phyloP scores from a whole-genome alignment of 1,140 invertebrate genomes.

The Neodiprion fabricii region DNA sequence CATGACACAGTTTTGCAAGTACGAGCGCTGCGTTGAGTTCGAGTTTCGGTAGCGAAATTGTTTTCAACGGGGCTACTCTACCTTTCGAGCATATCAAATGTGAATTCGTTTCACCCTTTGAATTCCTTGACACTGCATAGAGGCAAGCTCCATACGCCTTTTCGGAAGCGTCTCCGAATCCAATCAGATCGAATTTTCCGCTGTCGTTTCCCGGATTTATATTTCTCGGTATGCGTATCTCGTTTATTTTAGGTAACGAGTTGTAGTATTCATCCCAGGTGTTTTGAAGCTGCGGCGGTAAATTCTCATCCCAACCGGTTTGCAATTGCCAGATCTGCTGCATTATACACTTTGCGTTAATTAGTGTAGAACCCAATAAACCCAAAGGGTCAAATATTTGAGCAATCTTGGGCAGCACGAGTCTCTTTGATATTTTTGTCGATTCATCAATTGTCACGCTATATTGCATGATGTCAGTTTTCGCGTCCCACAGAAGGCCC shows the following conservation, averaged over 20 bases:
- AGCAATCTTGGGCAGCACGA: slow-evolving; percentile 35
- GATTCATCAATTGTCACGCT: slow-evolving; percentile 19
- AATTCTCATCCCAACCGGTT: slow-evolving; percentile 4
- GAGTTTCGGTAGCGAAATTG: slow-evolving; percentile 55
- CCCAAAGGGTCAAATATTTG: slow-evolving; percentile 37
- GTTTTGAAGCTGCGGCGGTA: background rate
- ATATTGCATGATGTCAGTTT: slow-evolving; percentile 31
- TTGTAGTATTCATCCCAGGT: slow-evolving; percentile 15
- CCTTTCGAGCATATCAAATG: slow-evolving; percentile 45
- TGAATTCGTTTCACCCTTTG: background rate
- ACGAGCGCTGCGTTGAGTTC: slow-evolving; percentile 58
- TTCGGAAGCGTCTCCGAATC: slow-evolving; percentile 37
- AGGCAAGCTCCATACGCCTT: slow-evolving; percentile 36
- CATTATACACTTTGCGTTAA: background rate
- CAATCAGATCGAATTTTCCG: slow-evolving; percentile 31
- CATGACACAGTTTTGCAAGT: slow-evolving; percentile 44
- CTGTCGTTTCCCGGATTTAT: slow-evolving; percentile 9
- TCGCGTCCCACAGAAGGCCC: slow-evolving; percentile 36
- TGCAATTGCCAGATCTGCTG: slow-evolving; percentile 3
- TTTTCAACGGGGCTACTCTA: slow-evolving; percentile 57
- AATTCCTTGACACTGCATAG: slow-evolving; percentile 24
- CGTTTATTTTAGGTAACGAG: background rate
- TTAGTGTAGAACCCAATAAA: background rate
- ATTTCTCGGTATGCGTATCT: slow-evolving; percentile 26
- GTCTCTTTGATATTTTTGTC: slow-evolving; percentile 36